phyloP scores from a whole-genome alignment of 2,888 invertebrate species.

The Trichogramma evanescens region DNA sequence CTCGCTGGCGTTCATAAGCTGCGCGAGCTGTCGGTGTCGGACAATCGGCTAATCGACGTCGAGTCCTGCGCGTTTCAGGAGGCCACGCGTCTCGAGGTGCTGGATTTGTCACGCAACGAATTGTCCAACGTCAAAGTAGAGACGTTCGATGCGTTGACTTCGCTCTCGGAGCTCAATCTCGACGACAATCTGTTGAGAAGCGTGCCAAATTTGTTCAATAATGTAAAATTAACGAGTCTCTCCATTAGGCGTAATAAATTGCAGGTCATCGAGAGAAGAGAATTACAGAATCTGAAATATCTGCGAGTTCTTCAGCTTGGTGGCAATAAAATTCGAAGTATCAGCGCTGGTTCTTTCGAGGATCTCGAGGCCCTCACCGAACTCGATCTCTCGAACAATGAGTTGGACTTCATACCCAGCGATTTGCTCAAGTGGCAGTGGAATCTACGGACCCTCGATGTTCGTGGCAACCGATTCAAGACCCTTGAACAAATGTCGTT shows the following conservation, averaged over 20 bases:
- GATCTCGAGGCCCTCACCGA: slow-evolving; percentile 19
- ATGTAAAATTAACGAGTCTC: slow-evolving; percentile 25
- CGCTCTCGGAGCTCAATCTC: slow-evolving; percentile 27
- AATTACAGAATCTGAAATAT: slow-evolving; percentile 24
- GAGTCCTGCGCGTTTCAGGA: slow-evolving; percentile 30
- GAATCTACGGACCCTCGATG: slow-evolving; percentile 25
- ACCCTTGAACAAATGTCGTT: slow-evolving; percentile 27
- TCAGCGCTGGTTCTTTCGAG: slow-evolving; percentile 26
- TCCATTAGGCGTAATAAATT: slow-evolving; percentile 31
- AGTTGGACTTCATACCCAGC: slow-evolving; percentile 21
- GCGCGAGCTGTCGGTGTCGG: slow-evolving; percentile 28
- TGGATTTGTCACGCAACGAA: slow-evolving; percentile 31
- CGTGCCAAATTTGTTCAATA: slow-evolving; percentile 24
- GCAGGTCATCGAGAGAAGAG: slow-evolving; percentile 18
- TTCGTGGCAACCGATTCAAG: slow-evolving; percentile 26
- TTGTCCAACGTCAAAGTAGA: slow-evolving; percentile 24
- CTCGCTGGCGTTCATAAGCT: slow-evolving; percentile 28
- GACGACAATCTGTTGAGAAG: slow-evolving; percentile 27
- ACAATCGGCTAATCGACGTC: slow-evolving; percentile 28
- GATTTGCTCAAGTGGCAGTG: slow-evolving; percentile 21
- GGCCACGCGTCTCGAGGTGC: slow-evolving; percentile 24
- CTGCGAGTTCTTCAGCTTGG: slow-evolving; percentile 29
- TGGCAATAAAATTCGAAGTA: slow-evolving; percentile 27
- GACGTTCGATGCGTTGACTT: slow-evolving; percentile 23
- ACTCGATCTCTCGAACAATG: slow-evolving; percentile 27